Conservation (phyloP, 2,888 invertebrate species). For the Eupithecia dodoneata region DNA sequence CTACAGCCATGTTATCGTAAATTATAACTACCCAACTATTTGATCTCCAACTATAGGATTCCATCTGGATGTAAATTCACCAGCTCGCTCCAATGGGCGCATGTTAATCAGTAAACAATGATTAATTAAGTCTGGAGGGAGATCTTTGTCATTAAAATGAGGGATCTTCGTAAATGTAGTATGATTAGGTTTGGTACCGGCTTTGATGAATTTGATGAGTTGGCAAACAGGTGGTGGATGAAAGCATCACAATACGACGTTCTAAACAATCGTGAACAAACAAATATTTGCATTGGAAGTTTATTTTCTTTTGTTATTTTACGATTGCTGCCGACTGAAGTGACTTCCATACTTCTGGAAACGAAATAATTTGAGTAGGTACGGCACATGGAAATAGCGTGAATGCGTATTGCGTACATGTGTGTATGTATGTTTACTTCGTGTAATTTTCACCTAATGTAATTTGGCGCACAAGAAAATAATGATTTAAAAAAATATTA, state of each 20-base stretch:
- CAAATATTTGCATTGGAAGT: not conserved
- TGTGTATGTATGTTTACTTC: not conserved
- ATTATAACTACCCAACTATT: constrained; percentile 14
- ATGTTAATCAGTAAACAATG: constrained; percentile 79
- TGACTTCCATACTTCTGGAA: not conserved
- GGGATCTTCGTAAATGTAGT: constrained; percentile 48
- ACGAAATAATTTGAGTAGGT: not conserved
- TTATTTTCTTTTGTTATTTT: not conserved
- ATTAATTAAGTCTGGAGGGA: constrained; percentile 76
- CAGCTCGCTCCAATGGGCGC: constrained; percentile 65
- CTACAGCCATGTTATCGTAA: constrained; percentile 7
- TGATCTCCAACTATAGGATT: constrained; percentile 51
- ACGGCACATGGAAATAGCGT: not conserved
- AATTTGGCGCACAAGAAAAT: not conserved
- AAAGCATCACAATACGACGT: not conserved
- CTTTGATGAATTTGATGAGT: constrained; percentile 17
- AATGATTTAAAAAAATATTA: not conserved
- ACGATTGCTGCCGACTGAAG: not conserved
- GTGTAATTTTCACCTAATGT: not conserved
- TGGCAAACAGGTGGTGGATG: constrained; percentile 2
- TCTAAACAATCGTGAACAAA: not conserved
- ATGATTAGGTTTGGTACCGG: constrained; percentile 24
- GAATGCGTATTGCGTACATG: not conserved
- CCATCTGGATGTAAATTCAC: constrained; percentile 76
- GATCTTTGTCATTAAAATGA: constrained; percentile 81